A percentile compares a stretch with the other conserved stretches of the same genome.
phyloP scores from a whole-genome alignment of 2,888 invertebrate species.

The Argynnis bischoffii region DNA sequence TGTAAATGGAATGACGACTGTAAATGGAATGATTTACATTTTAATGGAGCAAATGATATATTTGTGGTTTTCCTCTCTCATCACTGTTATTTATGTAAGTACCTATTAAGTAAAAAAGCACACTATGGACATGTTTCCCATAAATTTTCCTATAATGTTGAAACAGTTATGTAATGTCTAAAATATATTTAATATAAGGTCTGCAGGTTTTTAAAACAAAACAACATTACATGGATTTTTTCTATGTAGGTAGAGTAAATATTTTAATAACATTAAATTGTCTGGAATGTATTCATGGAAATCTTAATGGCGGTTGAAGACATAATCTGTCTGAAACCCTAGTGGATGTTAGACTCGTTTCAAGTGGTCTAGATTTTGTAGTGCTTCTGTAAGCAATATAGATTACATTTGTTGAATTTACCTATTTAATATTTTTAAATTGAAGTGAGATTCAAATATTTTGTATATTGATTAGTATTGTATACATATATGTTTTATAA shows the following conservation, averaged over 20 bases:
- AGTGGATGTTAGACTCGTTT: constrained; percentile 7
- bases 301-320: constrained; percentile 2
- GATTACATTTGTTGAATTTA: constrained; percentile 4
- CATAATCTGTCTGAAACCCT: constrained; percentile 16
- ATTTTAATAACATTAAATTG: constrained; percentile 3
- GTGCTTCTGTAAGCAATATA: constrained; percentile 13
- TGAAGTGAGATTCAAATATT: too few relatives aligned
- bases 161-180: too few relatives aligned
- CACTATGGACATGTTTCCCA: neutral
- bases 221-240: too few relatives aligned
- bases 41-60: neutral
- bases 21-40: too few relatives aligned
- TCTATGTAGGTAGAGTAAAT: neutral
- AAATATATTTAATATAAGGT: too few relatives aligned
- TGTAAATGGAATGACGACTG: too few relatives aligned
- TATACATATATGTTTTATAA: neutral
- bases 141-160: too few relatives aligned
- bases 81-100: constrained; percentile 4
- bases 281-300: constrained; percentile 4
- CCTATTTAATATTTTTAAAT: neutral
- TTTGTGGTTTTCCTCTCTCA: constrained; percentile 23
- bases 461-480: too few relatives aligned
- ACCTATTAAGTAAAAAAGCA: neutral
- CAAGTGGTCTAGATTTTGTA: constrained; percentile 19
- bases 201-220: neutral